phyloP scores from a whole-genome alignment of 2,113 vertebrate genomes.

The Vireo altiloquus region DNA sequence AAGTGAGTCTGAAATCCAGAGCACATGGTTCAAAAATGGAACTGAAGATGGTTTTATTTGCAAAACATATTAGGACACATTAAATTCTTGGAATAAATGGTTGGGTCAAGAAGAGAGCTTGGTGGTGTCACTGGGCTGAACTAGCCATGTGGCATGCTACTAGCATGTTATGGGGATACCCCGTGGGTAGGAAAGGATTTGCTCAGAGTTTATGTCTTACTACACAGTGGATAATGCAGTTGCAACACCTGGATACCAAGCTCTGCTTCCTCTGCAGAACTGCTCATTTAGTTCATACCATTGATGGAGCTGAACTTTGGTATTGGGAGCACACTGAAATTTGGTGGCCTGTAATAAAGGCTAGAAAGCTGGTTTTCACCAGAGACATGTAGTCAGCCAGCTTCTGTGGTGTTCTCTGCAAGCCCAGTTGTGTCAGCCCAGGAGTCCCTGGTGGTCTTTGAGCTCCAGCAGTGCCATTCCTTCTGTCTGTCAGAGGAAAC shows the following conservation, averaged over 20 bases:
- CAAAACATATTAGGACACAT: rapidly evolving
- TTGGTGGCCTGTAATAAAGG: background rate
- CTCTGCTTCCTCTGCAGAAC: background rate
- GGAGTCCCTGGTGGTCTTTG: background rate
- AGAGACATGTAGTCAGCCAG: rapidly evolving
- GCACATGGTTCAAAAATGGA: background rate
- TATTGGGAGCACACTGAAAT: background rate
- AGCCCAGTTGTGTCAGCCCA: background rate
- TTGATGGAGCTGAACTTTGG: background rate
- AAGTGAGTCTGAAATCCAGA: background rate
- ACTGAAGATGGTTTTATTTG: background rate
- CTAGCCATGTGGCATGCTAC: background rate
- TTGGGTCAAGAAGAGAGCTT: background rate
- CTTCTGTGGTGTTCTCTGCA: background rate
- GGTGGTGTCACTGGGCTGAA: background rate
- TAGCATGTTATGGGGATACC: rapidly evolving
- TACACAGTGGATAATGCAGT: background rate
- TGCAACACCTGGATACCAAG: background rate
- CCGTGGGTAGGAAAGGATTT: background rate
- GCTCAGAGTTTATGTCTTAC: background rate
- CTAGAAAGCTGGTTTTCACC: background rate
- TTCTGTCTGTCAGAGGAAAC: background rate
- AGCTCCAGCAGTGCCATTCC: background rate
- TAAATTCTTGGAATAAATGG: background rate
- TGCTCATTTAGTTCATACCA: background rate